Percentiles rank a stretch among this genome's conserved stretches.
Conservation (phyloP, 2,888 invertebrate genomes). For the Microctonus hyperodae region DNA sequence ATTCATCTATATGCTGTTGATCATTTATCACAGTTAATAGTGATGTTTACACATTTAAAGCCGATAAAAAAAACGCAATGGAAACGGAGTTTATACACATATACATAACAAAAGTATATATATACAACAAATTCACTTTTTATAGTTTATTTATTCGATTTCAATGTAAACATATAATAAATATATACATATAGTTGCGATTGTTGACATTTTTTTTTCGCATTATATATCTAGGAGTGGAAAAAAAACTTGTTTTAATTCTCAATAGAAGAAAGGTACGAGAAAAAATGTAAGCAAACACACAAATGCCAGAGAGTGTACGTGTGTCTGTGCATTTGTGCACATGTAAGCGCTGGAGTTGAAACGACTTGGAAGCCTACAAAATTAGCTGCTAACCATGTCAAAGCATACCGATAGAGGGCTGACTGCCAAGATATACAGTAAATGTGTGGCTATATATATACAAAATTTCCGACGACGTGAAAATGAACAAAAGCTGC, state of each 20-base stretch:
- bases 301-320: too few species aligned
- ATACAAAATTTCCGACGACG: constrained; percentile 28
- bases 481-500: constrained; percentile 30
- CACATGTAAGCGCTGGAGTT: background rate
- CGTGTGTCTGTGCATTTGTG: too few species aligned
- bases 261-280: background rate
- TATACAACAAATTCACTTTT: background rate
- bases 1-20: background rate
- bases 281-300: constrained; percentile 19
- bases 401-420: constrained; percentile 27
- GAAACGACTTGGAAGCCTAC: constrained; percentile 1
- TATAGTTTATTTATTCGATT: background rate
- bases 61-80: background rate
- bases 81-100: background rate
- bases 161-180: background rate
- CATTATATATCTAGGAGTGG: too few species aligned
- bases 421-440: constrained; percentile 30
- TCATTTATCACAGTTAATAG: constrained; percentile 12
- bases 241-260: background rate
- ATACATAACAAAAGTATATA: too few species aligned
- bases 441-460: constrained; percentile 1
- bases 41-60: background rate
- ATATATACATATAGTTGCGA: background rate
- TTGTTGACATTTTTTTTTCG: background rate
- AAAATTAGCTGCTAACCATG: constrained; percentile 35